Conservation (phyloP, 1,140 invertebrate genomes). For the Drosophila jambulina region DNA sequence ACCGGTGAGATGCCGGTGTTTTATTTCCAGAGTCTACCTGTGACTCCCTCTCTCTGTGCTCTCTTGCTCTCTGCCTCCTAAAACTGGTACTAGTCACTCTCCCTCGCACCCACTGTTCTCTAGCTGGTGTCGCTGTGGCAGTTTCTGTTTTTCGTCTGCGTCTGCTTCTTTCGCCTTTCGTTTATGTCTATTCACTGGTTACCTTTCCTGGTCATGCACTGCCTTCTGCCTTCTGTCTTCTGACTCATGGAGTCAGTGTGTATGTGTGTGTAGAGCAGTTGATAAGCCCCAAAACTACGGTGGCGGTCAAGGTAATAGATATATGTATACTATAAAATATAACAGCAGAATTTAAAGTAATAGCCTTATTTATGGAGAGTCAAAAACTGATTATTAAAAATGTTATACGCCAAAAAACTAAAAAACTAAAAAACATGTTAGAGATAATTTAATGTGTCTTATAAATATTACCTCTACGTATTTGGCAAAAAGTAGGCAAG, state of each 20-base stretch:
- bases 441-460: not conserved
- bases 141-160: conserved; percentile 53
- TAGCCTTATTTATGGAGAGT: not conserved
- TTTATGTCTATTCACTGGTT: conserved; percentile 66
- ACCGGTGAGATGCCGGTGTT: conserved; percentile 58
- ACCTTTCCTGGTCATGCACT: conserved; percentile 80
- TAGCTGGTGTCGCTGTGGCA: conserved; percentile 63
- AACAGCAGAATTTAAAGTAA: not conserved
- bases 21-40: conserved; percentile 40
- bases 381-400: not conserved
- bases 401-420: too few relatives aligned
- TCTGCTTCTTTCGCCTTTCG: conserved; percentile 60
- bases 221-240: conserved; percentile 62
- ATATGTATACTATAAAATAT: not conserved
- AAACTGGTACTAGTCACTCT: conserved; percentile 21
- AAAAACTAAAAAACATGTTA: not conserved
- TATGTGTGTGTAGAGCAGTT: conserved; percentile 40
- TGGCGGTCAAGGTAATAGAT: conserved; percentile 4
- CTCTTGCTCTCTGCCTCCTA: conserved; percentile 1
- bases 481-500: not conserved
- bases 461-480: not conserved
- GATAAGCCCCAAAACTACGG: conserved; percentile 56
- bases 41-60: conserved; percentile 21
- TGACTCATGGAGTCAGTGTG: conserved; percentile 62
- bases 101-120: conserved; percentile 50